Evolutionary conservation across 2,888 invertebrate genomes (phyloP).

Genomic region (Xylocampa areola): DNA sequence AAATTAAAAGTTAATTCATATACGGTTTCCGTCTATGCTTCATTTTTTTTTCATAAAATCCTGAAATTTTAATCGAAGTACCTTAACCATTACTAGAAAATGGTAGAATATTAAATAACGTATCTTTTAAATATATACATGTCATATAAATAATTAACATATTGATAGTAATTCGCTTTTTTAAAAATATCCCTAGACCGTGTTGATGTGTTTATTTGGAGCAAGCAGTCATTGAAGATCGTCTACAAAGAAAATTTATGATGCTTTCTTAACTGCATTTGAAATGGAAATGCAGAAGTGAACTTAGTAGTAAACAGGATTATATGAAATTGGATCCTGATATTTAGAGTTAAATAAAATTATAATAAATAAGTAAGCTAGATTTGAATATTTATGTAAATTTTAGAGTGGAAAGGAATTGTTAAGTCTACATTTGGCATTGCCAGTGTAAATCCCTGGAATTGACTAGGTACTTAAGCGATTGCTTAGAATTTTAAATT

Average conservation of each 20-base stretch:
- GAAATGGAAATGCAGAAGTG: slow-evolving; percentile 5
- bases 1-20: too few relatives aligned
- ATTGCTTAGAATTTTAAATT: slow-evolving; percentile 18
- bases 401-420: slow-evolving; percentile 5
- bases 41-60: too few relatives aligned
- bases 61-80: too few relatives aligned
- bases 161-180: too few relatives aligned
- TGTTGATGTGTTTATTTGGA: too few relatives aligned
- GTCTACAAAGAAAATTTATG: slow-evolving; percentile 19
- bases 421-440: slow-evolving; percentile 1
- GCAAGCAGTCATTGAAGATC: slow-evolving; percentile 14
- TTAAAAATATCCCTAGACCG: too few relatives aligned
- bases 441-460: neutral
- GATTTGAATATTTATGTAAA: slow-evolving; percentile 12
- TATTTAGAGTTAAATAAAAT: slow-evolving; percentile 17
- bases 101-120: too few relatives aligned
- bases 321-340: slow-evolving; percentile 15
- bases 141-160: too few relatives aligned
- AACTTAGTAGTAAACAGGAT: slow-evolving; percentile 1
- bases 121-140: too few relatives aligned
- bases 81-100: too few relatives aligned
- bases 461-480: slow-evolving; percentile 2
- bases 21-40: too few relatives aligned
- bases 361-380: slow-evolving; percentile 11
- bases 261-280: slow-evolving; percentile 27